These are phyloP conservation scores for Drosophila takahashii DNA, from an alignment of 1,140 invertebrate genomes.

Conservation along the genomic window DNA sequence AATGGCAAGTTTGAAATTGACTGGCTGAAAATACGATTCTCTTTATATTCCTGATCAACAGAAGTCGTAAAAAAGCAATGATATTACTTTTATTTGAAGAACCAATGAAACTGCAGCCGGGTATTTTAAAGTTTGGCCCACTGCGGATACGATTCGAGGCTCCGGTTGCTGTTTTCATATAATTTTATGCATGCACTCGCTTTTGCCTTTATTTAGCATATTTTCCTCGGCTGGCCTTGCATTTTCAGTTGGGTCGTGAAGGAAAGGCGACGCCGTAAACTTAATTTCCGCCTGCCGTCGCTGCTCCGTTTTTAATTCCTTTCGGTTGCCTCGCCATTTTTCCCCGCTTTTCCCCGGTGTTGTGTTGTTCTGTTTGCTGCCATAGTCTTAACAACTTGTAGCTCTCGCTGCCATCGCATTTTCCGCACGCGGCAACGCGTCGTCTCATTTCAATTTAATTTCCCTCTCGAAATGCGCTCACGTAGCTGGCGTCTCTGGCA, in stretches of 20 bases:
- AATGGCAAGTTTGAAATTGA: too few relatives aligned
- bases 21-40: conserved; percentile 1
- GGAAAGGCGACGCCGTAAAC: conserved; percentile 63
- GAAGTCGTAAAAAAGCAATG: neutral
- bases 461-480: conserved; percentile 66
- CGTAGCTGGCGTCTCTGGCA: conserved; percentile 54
- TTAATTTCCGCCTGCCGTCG: conserved; percentile 72
- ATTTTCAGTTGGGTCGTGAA: conserved; percentile 35
- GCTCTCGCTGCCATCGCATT: conserved; percentile 52
- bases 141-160: conserved; percentile 4
- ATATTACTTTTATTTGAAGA: conserved; percentile 4
- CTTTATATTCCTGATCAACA: neutral
- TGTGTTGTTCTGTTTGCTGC: conserved; percentile 11
- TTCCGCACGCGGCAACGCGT: conserved; percentile 58
- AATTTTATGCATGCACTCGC: conserved; percentile 58
- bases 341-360: conserved; percentile 18
- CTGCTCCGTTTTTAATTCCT: conserved; percentile 74
- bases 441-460: conserved; percentile 77
- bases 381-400: conserved; percentile 69
- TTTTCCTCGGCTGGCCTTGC: conserved; percentile 66
- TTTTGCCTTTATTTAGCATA: conserved; percentile 80
- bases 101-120: neutral
- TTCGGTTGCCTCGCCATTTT: conserved; percentile 35
- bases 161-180: conserved; percentile 16
- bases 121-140: conserved; percentile 3